A percentile compares a stretch with the other conserved stretches of the same genome.
These are phyloP conservation scores for Galerucella calmariensis DNA, from an alignment of 2,888 invertebrate genomes.

Conservation along the genomic window DNA sequence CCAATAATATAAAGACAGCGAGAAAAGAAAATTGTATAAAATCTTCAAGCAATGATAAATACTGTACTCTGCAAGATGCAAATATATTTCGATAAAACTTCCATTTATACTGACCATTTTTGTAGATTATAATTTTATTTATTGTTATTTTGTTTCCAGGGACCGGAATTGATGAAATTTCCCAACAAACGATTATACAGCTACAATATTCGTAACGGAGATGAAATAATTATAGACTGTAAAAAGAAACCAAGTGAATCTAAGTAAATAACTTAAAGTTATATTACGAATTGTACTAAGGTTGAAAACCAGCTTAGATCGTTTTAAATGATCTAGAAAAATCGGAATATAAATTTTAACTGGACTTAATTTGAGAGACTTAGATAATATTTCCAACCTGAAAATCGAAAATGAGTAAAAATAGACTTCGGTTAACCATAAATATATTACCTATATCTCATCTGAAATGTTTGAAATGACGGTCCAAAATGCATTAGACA, in stretches of 20 bases:
- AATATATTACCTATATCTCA: neutral
- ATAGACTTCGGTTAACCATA: neutral
- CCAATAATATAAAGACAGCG: too few relatives aligned
- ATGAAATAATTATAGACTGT: slow-evolving; percentile 90
- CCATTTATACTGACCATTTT: too few relatives aligned
- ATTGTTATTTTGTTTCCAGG: slow-evolving; percentile 64
- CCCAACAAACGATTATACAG: slow-evolving; percentile 91
- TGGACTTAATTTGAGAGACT: neutral
- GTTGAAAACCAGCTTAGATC: slow-evolving; percentile 17
- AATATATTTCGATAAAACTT: too few relatives aligned
- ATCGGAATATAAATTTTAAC: neutral
- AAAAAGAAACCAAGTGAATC: slow-evolving; percentile 63
- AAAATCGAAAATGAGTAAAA: neutral
- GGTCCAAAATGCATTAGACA: too few relatives aligned
- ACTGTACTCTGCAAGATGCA: too few relatives aligned
- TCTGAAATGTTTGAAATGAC: too few relatives aligned
- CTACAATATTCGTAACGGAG: slow-evolving; percentile 89
- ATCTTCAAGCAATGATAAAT: too few relatives aligned
- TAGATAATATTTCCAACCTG: neutral
- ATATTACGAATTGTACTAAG: neutral
- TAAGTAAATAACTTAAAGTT: slow-evolving; percentile 21
- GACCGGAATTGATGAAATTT: slow-evolving; percentile 90
- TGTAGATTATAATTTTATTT: slow-evolving; percentile 1
- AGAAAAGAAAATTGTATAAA: too few relatives aligned
- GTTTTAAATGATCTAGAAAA: neutral